Base-by-base conservation (phyloP, 35 echinoderm and acorn worm species). In the Ptychodera flava region DNA sequence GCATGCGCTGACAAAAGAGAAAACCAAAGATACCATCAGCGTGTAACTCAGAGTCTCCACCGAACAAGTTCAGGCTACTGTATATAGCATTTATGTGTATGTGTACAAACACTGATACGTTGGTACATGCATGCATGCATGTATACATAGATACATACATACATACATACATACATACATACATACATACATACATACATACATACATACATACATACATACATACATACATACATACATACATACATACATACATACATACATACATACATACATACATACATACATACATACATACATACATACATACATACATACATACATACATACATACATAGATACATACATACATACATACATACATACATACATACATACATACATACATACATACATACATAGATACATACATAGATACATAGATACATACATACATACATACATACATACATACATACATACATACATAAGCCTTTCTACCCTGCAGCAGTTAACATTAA, bases 181-280 rank as follows among this genome's bases (percentile, higher is more conserved):
- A n/a, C n/a, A n/a, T n/a, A n/a, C n/a, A n/a, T n/a, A n/a, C n/a
- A n/a, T n/a, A n/a, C n/a, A n/a, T n/a, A n/a, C n/a, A n/a, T n/a
- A n/a, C n/a, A n/a, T n/a, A n/a, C n/a, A n/a, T n/a, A n/a, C n/a
- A n/a, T n/a, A 22, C 45, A 64, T 64, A 64, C 45, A 64, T 64
- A 64, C 45, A 64, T 64, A 64, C 45, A 64, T 64, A 64, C 45
- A 64, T 64, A 64, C 45, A 64, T 64, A 64, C 45, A 64, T 64
- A 64, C 45, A 64, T 64, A 64, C 45, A 64, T 64, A 64, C 45
- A 64, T 64, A 64, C 45, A 64, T 64, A 22, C 45, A 22, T 64
- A 64, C 45, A 22, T 64, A 64, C 45, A 22, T 64, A 64, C 45
- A 22, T 64, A 64, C 45, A 22, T 64, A 64, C 45, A 64, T 64